phyloP scores from a whole-genome alignment of 2,888 invertebrate species.

The Sesamia inferens region DNA sequence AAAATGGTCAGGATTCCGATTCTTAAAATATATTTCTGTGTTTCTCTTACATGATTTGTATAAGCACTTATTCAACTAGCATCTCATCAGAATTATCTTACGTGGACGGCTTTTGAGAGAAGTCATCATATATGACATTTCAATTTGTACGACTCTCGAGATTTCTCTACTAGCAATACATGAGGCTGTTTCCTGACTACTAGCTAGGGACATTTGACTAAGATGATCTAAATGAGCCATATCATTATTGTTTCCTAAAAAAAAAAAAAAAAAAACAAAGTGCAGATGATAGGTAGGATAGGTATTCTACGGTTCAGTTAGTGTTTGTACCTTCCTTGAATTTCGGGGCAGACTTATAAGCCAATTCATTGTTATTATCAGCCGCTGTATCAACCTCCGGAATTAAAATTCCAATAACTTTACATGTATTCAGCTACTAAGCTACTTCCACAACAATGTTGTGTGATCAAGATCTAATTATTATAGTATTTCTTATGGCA shows the following conservation, averaged over 20 bases:
- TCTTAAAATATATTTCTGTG: background rate
- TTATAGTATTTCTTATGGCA: constrained; percentile 62
- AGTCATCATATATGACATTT: constrained; percentile 23
- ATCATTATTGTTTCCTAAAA: background rate
- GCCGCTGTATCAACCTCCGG: background rate
- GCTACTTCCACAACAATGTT: constrained; percentile 40
- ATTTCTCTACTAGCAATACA: background rate
- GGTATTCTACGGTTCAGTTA: background rate
- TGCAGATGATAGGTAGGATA: background rate
- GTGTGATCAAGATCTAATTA: constrained; percentile 62
- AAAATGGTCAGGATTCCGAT: no score
- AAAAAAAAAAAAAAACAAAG: background rate
- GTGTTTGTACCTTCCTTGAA: background rate
- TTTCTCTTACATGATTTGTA: background rate
- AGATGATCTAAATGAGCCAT: background rate
- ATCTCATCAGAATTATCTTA: background rate
- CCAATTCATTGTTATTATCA: background rate
- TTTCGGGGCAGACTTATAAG: background rate
- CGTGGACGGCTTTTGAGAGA: constrained; percentile 4
- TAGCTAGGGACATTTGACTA: no score
- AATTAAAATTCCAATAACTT: constrained; percentile 19
- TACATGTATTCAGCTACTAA: constrained; percentile 1
- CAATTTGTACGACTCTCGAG: constrained; percentile 2
- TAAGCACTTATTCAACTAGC: background rate
- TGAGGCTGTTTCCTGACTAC: background rate